phyloP scores from a whole-genome alignment of 2,113 vertebrate genomes.

The Petromus typicus region DNA sequence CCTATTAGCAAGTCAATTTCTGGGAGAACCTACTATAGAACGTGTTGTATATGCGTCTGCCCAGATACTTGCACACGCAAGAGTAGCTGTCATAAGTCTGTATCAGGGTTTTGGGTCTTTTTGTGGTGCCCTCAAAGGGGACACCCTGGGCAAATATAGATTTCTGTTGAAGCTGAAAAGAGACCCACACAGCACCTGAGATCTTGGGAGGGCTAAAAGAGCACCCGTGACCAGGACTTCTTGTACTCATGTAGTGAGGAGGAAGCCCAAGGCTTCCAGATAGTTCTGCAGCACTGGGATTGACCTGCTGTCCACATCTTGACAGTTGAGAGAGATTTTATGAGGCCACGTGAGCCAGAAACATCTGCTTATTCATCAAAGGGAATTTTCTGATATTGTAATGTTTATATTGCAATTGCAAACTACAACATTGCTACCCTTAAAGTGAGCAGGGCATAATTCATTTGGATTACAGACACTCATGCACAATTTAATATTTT shows the following conservation, averaged over 20 bases:
- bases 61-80: background rate
- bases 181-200: background rate
- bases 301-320: background rate
- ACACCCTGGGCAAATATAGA: background rate
- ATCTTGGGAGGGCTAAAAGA: background rate
- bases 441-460: background rate
- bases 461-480: background rate
- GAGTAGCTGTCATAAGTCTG: background rate
- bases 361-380: background rate
- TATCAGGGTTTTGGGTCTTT: background rate
- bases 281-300: background rate
- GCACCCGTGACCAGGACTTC: background rate
- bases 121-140: background rate
- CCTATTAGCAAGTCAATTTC: background rate
- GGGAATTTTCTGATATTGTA: background rate
- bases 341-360: background rate
- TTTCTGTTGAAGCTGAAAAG: background rate
- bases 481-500: background rate
- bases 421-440: background rate
- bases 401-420: background rate
- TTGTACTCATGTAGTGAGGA: background rate
- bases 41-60: accelerated
- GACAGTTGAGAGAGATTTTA: background rate
- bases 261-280: background rate
- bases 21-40: background rate